Evolutionary conservation across 2,888 invertebrate genomes (phyloP), one percentile per base, ranked within the genome.

Genomic region (Drosophila heteroneura): DNA sequence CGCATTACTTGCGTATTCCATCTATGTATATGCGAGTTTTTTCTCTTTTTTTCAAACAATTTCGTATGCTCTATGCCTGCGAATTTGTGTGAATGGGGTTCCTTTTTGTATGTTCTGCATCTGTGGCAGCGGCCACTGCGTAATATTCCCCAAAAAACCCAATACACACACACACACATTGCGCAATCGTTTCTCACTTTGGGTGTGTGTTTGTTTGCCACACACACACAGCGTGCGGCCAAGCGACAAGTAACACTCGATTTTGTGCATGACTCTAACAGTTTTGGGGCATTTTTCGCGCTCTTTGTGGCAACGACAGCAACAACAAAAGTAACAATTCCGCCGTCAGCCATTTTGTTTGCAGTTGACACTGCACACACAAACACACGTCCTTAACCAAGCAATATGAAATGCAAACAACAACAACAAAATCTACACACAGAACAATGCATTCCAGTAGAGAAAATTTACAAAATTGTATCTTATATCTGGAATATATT

Each of bases 301-400:
- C 74, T 66, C 63, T 82, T 68, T 81, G 82, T 84, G 87, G 70
- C 82, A 75, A 60, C 74, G 65, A 68, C 83, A 82, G 82, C 75
- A 44, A 54, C 70, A 63, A 41, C 57, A 41, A 39, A 19, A 44
- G n/a, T 44, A 73, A 73, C 76, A 83, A 76, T 73, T 69, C 79
- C 70, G 54, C 60, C 60, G 73, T 56, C 70, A 59, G 80, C 79
- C 79, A 85, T 87, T 87, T 85, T 87, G 85, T 87, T 82, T 87
- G 85, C 87, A 85, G 66, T 82, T 81, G 85, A 76, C 85, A 83
- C 82, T 70, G 47, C 54, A 53, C 63, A 63, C 65, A 57, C 62
- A 64, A 58, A 64, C 37, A 58, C 35, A 12, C 54, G 56, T 28
- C 47, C 51, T 74, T 51, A 70, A 64, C 79, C 68, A 79, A 60